Conservation (phyloP, 2,113 vertebrate genomes). For the Panthera tigris region DNA sequence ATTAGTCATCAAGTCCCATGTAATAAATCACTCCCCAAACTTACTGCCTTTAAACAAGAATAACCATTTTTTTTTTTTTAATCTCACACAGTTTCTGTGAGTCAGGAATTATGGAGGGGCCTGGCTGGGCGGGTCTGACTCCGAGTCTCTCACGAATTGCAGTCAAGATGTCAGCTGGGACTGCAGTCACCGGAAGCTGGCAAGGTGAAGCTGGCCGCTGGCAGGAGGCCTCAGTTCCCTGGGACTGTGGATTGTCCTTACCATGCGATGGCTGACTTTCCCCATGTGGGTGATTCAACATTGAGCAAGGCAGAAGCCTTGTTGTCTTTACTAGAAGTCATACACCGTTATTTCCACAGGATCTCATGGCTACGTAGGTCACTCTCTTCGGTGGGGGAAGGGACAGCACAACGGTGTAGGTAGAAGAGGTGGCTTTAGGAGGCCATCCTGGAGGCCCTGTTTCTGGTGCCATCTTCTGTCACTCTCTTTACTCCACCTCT, state of each 20-base stretch:
- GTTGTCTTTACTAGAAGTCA: neutral
- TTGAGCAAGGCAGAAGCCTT: neutral
- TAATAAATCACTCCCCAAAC: neutral
- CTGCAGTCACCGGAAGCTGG: neutral
- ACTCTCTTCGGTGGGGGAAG: neutral
- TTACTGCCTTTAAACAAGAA: neutral
- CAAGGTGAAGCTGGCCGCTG: neutral
- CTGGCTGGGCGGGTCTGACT: neutral
- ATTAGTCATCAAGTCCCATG: neutral
- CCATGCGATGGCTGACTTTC: neutral
- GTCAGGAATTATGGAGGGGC: neutral
- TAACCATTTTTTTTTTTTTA: neutral
- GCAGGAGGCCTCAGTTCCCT: neutral
- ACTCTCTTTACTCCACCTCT: neutral
- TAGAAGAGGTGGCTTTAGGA: neutral
- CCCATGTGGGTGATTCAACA: too few relatives aligned
- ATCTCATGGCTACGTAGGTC: too few relatives aligned
- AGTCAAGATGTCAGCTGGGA: neutral
- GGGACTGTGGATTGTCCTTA: neutral
- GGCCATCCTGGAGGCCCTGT: neutral
- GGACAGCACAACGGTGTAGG: neutral
- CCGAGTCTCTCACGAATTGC: neutral
- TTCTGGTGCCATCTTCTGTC: neutral
- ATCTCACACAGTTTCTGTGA: neutral
- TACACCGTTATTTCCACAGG: neutral